Base-by-base conservation (phyloP, 2,888 invertebrate genomes). In the Maniola hyperantus region DNA sequence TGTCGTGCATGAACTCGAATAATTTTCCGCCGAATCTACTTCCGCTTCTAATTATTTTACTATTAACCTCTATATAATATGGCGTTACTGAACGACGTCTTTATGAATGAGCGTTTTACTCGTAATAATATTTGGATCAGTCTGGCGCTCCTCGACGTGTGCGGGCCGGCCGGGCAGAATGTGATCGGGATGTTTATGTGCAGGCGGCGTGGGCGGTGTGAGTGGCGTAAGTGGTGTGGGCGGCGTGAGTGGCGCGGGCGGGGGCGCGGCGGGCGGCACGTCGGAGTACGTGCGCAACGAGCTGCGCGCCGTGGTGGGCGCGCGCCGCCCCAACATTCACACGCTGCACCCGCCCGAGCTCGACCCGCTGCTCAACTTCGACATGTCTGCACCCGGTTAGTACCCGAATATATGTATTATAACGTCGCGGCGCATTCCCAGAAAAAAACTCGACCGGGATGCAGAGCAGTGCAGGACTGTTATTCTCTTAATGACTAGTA, bases 231-330 rank as follows among this genome's bases (percentile, higher is more conserved):
- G 77, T 44, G 77, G 73, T 33, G 71, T 50, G 64, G 68, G 71
- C 42, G 64, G 74, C 10, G 74, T 50, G 71, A 73, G 42, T 67
- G 75, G 8, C 72, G 76, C 2, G 73, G 71, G 69, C 55, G 75
- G 36, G 67, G 72, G 72, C 18, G 77, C 68, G 34, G 78, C 73
- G 73, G 93, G 92, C 79, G 95, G 94, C 84, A 94, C 95, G 69
- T 97, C 97, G 61, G 98, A 98, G 91, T 98, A 96, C 89, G 98
- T 98, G 76, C 95, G 97, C 80, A 97, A 98, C 91, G 97, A 98
- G 89, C 92, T 98, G 79, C 94, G 98, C 76, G 97, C 97, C 59
- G 96, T 97, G 72, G 97, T 98, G 68, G 97, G 96, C 74, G 97
- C 97, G 64, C 94, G 98, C 79, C 92, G 82, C 76, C 92, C 87